A percentile compares a stretch with the other conserved stretches of the same genome.
phyloP scores from a whole-genome alignment of 2,888 invertebrate species.

The Gryllus longicercus region DNA sequence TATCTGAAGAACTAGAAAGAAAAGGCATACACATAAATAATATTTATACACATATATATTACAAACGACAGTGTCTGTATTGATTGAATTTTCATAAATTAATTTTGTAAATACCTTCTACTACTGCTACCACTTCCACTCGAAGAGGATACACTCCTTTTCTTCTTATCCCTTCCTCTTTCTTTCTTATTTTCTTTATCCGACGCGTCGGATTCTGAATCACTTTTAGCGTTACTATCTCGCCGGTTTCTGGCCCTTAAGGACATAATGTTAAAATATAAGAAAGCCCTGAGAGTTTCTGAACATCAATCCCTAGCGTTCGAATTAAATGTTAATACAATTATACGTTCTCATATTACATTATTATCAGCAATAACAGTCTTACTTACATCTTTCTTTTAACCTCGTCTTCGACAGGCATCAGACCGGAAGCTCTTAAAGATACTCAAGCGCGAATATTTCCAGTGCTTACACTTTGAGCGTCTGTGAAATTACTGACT shows the following conservation, averaged over 20 bases:
- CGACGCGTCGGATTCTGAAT: slow-evolving; percentile 57
- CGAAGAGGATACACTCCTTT: slow-evolving; percentile 68
- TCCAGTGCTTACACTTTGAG: no score
- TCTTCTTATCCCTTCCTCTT: slow-evolving; percentile 59
- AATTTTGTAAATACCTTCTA: slow-evolving; percentile 47
- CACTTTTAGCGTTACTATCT: slow-evolving; percentile 45
- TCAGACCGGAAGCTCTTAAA: slow-evolving; percentile 24
- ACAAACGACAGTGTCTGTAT: not conserved
- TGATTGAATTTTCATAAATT: not conserved
- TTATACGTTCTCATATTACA: no score
- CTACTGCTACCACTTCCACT: slow-evolving; percentile 78
- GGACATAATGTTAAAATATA: not conserved
- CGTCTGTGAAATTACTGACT: no score
- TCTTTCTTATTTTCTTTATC: slow-evolving; percentile 72
- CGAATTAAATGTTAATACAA: no score
- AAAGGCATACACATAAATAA: slow-evolving; percentile 25
- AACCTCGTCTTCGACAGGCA: slow-evolving; percentile 26
- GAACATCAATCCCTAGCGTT: no score
- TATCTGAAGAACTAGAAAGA: slow-evolving; percentile 59
- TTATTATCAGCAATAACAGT: no score
- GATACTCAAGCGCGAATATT: not conserved
- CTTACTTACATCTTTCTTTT: slow-evolving; percentile 26
- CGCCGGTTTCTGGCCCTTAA: slow-evolving; percentile 73
- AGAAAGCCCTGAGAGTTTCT: not conserved
- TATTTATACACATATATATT: slow-evolving; percentile 47